Evolutionary conservation across 2,797 vertebrate genomes (phyloP).

Genomic region (Neopelma chrysocephalum): DNA sequence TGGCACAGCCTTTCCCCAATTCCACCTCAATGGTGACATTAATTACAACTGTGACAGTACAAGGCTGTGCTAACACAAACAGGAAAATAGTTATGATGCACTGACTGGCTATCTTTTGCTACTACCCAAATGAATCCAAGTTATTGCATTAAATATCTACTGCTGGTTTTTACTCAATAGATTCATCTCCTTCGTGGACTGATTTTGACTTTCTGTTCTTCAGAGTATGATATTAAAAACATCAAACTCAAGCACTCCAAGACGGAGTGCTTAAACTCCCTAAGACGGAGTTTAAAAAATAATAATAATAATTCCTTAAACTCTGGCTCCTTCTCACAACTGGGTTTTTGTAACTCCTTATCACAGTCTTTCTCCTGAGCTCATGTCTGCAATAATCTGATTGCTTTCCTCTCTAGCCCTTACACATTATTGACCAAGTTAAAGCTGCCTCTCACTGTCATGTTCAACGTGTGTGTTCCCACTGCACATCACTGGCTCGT

Average conservation of each 20-base stretch:
- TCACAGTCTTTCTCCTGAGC: neutral
- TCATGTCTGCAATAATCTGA: neutral
- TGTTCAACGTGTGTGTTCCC: neutral
- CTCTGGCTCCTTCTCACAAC: neutral
- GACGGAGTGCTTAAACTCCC: neutral
- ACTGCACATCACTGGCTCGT: neutral
- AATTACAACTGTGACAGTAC: neutral
- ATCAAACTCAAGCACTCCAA: neutral
- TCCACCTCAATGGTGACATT: neutral
- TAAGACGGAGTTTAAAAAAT: neutral
- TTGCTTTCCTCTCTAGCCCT: neutral
- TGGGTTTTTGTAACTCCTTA: neutral
- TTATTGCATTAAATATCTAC: neutral
- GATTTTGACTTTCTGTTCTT: neutral
- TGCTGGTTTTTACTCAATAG: neutral
- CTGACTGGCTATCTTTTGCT: neutral
- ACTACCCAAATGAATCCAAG: neutral
- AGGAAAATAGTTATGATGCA: slow-evolving; percentile 4
- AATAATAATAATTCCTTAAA: neutral
- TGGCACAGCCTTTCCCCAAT: slow-evolving; percentile 3
- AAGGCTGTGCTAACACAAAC: slow-evolving; percentile 7
- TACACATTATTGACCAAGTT: neutral
- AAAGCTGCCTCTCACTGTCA: neutral
- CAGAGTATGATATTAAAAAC: neutral
- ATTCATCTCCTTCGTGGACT: neutral